Evolutionary conservation across 2,797 vertebrate species (phyloP).

Genomic region (Sebastes cheni): DNA sequence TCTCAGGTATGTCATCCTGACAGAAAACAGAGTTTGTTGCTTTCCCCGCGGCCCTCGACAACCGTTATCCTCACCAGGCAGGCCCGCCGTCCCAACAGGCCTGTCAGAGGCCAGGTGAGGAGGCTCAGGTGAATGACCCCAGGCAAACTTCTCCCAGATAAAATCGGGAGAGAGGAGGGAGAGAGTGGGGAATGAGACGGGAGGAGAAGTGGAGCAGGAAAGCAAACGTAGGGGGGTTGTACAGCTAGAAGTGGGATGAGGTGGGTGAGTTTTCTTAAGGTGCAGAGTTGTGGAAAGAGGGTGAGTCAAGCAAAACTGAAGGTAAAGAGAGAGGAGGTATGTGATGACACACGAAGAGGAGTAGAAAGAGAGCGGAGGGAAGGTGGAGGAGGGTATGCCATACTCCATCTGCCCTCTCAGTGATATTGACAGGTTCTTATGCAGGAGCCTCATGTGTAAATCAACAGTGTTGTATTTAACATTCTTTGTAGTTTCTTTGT

Average conservation of each 20-base stretch:
- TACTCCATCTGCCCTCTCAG: neutral
- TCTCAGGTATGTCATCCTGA: constrained; percentile 57
- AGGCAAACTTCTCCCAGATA: constrained; percentile 64
- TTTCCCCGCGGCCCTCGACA: constrained; percentile 45
- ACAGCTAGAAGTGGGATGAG: neutral
- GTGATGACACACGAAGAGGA: neutral
- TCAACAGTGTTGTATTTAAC: neutral
- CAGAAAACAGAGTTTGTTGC: constrained; percentile 53
- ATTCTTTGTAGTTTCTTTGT: neutral
- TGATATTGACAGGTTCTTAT: neutral
- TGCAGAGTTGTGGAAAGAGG: neutral
- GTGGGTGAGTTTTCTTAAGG: constrained; percentile 13
- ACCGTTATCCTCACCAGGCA: constrained; percentile 51
- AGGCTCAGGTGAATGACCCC: constrained; percentile 79
- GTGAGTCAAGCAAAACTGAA: neutral
- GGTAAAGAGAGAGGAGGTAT: neutral
- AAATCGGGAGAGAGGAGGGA: constrained; percentile 22
- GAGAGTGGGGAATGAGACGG: constrained; percentile 2
- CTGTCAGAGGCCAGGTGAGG: constrained; percentile 70
- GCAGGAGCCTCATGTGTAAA: constrained; percentile 4
- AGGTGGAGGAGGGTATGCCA: neutral
- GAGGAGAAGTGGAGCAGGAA: constrained; percentile 1
- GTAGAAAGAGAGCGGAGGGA: neutral
- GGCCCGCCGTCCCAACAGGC: constrained; percentile 34
- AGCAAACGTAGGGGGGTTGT: neutral